phyloP scores from a whole-genome alignment of 2,113 vertebrate species.

The Actenoides lindsayi region DNA sequence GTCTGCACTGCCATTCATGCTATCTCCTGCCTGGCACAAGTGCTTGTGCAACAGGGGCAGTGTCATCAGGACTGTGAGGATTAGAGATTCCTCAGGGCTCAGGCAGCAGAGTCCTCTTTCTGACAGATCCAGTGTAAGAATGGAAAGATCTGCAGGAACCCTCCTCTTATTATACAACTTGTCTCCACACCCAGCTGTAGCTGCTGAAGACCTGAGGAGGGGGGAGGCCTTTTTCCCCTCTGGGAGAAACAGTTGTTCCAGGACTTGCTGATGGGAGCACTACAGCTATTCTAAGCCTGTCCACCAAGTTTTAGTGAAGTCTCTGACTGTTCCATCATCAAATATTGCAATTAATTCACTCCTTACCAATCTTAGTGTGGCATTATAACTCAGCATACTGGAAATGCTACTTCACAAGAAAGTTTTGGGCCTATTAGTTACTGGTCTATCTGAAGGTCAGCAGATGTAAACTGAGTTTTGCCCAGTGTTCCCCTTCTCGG shows the following conservation, averaged over 20 bases:
- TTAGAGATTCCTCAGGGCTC: not conserved
- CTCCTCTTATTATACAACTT: not conserved
- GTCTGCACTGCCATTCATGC: not conserved
- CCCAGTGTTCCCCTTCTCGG: not conserved
- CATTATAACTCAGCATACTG: not conserved
- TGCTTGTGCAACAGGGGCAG: not conserved
- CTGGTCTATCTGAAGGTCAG: not conserved
- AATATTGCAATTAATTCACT: not conserved
- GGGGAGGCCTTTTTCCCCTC: not conserved
- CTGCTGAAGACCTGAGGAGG: not conserved
- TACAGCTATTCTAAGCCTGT: not conserved
- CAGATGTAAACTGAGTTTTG: not conserved
- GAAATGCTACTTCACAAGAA: not conserved
- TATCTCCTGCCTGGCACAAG: not conserved
- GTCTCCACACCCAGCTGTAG: not conserved
- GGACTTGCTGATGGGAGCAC: accelerated
- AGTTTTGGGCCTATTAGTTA: not conserved
- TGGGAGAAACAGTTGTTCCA: not conserved
- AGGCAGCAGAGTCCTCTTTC: not conserved
- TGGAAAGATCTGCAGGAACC: not conserved
- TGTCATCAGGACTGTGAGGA: not conserved
- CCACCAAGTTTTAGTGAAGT: not conserved
- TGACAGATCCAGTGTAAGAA: not conserved
- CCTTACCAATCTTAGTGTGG: not conserved
- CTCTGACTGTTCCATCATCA: not conserved